Evolutionary conservation across 2,888 invertebrate genomes (phyloP), one percentile per base, ranked within the genome.

Genomic region (Drosophila melanosoma): DNA sequence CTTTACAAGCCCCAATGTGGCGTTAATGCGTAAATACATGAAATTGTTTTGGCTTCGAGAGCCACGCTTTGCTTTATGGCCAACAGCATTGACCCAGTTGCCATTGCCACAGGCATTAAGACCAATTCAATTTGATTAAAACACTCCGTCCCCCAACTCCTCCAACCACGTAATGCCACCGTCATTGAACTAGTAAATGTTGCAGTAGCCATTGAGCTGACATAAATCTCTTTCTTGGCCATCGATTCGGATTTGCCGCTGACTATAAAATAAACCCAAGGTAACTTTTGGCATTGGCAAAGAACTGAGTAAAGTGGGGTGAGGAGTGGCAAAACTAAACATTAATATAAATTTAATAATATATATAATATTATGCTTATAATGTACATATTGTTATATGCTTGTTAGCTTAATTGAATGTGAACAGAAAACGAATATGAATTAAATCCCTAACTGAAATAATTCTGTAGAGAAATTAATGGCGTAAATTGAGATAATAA

Each of bases 81-180:
- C 81, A 83, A 54, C 56, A 64, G 35, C 49, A 29, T 32, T 74
- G 72, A 36, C 60, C 77, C 20, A 20, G 42, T 42, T 42, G 6
- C n/a, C 42, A 42, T 42, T 42, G 45, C 45, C 45, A 45, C 15
- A 52, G 74, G 70, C 71, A 71, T 84, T 75, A 75, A 75, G 54
- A 61, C 57, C 67, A 74, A 89, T 79, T 87, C 75, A 70, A 84
- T 70, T 79, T 80, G 82, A 77, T 84, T 82, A 69, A 81, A 83
- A 69, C 66, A 72, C 15, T 48, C 17, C 11, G 1, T 0, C 2
- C 23, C n/a, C 15, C 17, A 15, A 23, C 17, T 3, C 29, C 7
- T 4, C 11, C 17, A 10, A 1, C 65, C 20, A 20, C n/a, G 26
- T 11, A n/a, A 26, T 29, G 40, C 2, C 8, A 3, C 23, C 45